A percentile compares a stretch with the other conserved stretches of the same genome.
These are phyloP conservation scores for Scolopax mira DNA, from an alignment of 2,113 vertebrate genomes.

Conservation along the genomic window DNA sequence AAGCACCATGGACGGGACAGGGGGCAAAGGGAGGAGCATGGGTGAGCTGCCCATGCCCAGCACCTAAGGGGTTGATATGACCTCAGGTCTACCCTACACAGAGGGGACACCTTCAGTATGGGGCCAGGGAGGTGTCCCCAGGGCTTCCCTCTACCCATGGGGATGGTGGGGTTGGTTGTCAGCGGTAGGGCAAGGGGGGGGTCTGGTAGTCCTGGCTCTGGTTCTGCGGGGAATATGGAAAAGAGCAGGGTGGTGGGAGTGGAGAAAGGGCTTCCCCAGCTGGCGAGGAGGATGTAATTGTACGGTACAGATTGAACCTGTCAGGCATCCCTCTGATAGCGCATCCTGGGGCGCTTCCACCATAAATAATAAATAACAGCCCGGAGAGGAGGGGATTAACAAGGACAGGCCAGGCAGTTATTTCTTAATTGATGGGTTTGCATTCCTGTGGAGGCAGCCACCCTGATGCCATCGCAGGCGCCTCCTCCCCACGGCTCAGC, in stretches of 20 bases:
- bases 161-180: not conserved
- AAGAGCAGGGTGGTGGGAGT: not conserved
- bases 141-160: not conserved
- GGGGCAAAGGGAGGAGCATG: not conserved
- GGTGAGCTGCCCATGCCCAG: not conserved
- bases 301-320: not conserved
- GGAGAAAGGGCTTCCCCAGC: not conserved
- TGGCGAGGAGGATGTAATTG: not conserved
- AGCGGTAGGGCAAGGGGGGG: accelerated
- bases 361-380: conserved; percentile 27
- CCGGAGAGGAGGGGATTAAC: conserved; percentile 32
- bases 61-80: not conserved
- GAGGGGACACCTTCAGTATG: not conserved
- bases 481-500: not conserved
- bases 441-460: not conserved
- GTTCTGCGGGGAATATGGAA: not conserved
- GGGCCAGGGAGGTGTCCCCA: not conserved
- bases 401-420: conserved; percentile 1
- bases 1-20: accelerated
- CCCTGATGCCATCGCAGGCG: not conserved
- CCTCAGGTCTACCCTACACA: not conserved
- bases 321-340: not conserved
- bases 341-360: not conserved
- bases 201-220: not conserved
- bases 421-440: conserved; percentile 18